These are phyloP conservation scores for Limnephilus rhombicus DNA, from an alignment of 2,888 invertebrate genomes.

Conservation along the genomic window DNA sequence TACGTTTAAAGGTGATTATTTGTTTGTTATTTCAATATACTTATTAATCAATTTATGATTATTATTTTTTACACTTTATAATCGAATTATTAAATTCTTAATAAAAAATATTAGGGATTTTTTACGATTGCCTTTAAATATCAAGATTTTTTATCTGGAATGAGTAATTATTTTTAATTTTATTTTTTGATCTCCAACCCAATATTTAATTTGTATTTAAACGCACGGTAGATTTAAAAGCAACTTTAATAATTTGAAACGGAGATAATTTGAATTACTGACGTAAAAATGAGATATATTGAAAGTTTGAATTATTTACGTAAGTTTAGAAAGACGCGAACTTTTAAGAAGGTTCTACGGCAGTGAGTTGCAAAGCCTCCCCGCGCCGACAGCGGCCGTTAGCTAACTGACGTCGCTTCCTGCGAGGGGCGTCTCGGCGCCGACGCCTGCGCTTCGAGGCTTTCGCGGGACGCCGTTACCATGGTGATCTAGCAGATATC, in stretches of 20 bases:
- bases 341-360: constrained; percentile 1
- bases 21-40: not conserved
- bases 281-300: not conserved
- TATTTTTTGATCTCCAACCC: not conserved
- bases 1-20: not conserved
- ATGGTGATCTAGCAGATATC: constrained; percentile 41
- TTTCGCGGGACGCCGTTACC: not conserved
- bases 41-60: not conserved
- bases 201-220: not conserved
- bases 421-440: constrained; percentile 16
- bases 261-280: not conserved
- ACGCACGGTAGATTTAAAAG: not conserved
- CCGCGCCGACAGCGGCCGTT: constrained; percentile 28
- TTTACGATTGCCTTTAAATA: not conserved
- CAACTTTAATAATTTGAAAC: not conserved
- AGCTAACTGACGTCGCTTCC: constrained; percentile 29
- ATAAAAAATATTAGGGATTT: not conserved
- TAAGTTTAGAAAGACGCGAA: constrained; percentile 7
- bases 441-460: constrained; percentile 21
- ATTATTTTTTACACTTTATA: not conserved
- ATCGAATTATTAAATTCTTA: not conserved
- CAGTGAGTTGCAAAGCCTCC: constrained; percentile 33
- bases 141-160: not conserved
- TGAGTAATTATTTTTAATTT: not conserved
- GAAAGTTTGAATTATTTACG: constrained; percentile 17